Conservation (phyloP, 2,797 vertebrate species). For the Lophotriccus pileatus region DNA sequence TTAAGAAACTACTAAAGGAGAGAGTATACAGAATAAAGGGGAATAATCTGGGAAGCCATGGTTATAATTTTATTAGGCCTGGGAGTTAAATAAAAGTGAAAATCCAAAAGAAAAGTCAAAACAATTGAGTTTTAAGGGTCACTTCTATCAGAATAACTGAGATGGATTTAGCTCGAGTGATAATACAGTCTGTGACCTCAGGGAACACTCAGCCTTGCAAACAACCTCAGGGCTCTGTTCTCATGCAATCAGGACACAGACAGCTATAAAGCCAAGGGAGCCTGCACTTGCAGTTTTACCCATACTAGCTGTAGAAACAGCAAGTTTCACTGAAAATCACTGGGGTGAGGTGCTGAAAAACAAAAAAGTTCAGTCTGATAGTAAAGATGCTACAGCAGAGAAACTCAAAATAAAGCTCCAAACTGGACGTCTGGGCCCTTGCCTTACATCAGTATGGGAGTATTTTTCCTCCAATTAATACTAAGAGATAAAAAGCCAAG, state of each 20-base stretch:
- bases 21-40: background rate
- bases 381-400: background rate
- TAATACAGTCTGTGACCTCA: background rate
- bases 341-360: background rate
- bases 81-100: constrained; percentile 27
- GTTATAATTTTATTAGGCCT: constrained; percentile 16
- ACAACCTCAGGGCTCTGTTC: background rate
- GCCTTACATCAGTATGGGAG: background rate
- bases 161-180: background rate
- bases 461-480: background rate
- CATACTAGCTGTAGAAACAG: background rate
- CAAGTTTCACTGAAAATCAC: background rate
- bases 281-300: background rate
- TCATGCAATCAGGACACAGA: background rate
- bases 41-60: background rate
- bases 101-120: constrained; percentile 1
- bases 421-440: background rate
- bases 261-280: background rate
- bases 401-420: background rate
- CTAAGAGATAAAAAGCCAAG: background rate
- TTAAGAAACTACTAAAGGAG: constrained; percentile 2
- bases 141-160: background rate
- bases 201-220: background rate
- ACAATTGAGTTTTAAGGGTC: background rate
- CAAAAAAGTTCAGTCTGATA: background rate